phyloP scores from a whole-genome alignment of 2,888 invertebrate species.

The Melinaea marsaeus region DNA sequence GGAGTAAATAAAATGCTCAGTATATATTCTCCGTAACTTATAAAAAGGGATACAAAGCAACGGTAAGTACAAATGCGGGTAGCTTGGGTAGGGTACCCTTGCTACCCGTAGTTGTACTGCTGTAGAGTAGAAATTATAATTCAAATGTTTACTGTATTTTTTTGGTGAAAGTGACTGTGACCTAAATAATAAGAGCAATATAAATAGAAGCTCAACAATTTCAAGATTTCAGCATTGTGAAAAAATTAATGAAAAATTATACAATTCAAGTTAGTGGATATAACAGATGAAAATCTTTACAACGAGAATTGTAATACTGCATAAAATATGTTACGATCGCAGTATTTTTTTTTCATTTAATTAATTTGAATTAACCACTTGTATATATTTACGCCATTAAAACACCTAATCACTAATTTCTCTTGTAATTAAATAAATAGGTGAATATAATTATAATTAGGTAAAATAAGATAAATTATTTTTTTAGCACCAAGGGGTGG shows the following conservation, averaged over 20 bases:
- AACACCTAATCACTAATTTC: too few relatives aligned
- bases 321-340: neutral
- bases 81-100: too few relatives aligned
- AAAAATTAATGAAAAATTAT: constrained; percentile 1
- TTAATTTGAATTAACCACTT: too few relatives aligned
- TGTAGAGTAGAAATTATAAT: neutral
- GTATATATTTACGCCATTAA: too few relatives aligned
- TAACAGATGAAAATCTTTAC: too few relatives aligned
- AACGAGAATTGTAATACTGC: neutral
- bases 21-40: constrained; percentile 34
- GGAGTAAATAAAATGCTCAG: constrained; percentile 29
- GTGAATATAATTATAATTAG: too few relatives aligned
- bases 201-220: constrained; percentile 19
- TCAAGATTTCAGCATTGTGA: constrained; percentile 23
- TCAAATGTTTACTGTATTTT: constrained; percentile 22
- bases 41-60: constrained; percentile 13
- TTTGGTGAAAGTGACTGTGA: constrained; percentile 26
- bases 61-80: constrained; percentile 8
- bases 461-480: neutral
- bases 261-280: neutral
- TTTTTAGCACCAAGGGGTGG: constrained; percentile 84
- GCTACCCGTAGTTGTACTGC: too few relatives aligned
- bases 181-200: constrained; percentile 25
- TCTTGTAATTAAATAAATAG: too few relatives aligned
- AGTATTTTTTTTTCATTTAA: neutral